Conservation (phyloP, 1,140 invertebrate species). For the Brachionus rotundiformis region DNA sequence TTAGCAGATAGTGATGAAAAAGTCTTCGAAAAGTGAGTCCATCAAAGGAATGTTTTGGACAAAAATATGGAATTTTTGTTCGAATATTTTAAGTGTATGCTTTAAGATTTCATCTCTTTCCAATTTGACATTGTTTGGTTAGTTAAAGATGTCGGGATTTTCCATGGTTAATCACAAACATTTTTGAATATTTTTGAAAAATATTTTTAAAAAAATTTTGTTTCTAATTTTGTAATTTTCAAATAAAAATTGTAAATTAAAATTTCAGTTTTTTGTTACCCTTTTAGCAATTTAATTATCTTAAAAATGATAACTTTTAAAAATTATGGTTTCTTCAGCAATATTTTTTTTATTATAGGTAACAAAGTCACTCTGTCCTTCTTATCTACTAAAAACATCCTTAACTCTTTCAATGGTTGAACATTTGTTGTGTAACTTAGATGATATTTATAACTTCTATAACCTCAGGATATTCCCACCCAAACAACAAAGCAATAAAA, state of each 20-base stretch:
- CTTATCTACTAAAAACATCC: too few relatives aligned
- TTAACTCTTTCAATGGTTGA: too few relatives aligned
- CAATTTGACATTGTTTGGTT: slow-evolving; percentile 89
- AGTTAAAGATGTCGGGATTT: too few relatives aligned
- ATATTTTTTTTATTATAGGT: too few relatives aligned
- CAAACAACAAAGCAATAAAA: too few relatives aligned
- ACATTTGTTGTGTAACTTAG: too few relatives aligned
- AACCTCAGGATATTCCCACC: too few relatives aligned
- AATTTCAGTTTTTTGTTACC: neutral
- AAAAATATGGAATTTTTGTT: slow-evolving; percentile 92
- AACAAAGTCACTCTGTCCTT: too few relatives aligned
- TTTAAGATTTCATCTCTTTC: slow-evolving; percentile 72
- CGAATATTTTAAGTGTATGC: slow-evolving; percentile 91
- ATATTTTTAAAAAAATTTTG: neutral
- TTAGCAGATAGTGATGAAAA: slow-evolving; percentile 91
- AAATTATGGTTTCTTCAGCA: too few relatives aligned
- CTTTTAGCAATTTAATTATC: neutral
- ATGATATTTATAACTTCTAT: too few relatives aligned
- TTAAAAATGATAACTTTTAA: neutral
- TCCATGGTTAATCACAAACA: too few relatives aligned
- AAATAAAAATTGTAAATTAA: slow-evolving; percentile 4
- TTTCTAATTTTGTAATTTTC: slow-evolving; percentile 5
- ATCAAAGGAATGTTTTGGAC: slow-evolving; percentile 85
- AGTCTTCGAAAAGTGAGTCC: slow-evolving; percentile 92
- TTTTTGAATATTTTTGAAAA: neutral